A percentile compares a stretch with the other conserved stretches of the same genome.
Conservation (phyloP, 1,140 invertebrate species). For the Episyrphus balteatus region DNA sequence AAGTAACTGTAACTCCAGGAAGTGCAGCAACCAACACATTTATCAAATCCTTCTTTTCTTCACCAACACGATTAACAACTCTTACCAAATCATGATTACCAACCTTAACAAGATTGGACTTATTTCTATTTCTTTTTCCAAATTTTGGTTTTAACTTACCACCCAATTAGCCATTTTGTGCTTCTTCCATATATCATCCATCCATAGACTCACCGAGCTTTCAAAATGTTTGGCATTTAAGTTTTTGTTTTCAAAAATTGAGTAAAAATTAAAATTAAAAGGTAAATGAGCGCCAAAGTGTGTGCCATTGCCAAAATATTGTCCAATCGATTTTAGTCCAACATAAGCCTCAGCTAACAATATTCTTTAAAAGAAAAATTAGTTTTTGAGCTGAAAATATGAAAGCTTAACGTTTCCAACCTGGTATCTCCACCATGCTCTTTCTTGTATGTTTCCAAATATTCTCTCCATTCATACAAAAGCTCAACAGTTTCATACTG, state of each 20-base stretch:
- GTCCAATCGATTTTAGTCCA: slow-evolving; percentile 27
- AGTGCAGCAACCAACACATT: slow-evolving; percentile 52
- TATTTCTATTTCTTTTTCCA: neutral
- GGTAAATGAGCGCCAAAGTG: slow-evolving; percentile 40
- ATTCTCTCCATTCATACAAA: slow-evolving; percentile 42
- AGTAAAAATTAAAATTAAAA: slow-evolving; percentile 43
- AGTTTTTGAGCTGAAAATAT: neutral
- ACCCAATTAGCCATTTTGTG: slow-evolving; percentile 36
- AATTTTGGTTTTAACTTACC: slow-evolving; percentile 16
- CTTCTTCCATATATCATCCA: slow-evolving; percentile 25
- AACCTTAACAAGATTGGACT: slow-evolving; percentile 34
- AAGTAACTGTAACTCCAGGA: slow-evolving; percentile 59
- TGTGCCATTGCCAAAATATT: slow-evolving; percentile 40
- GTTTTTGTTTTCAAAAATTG: slow-evolving; percentile 9
- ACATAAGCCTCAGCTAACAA: slow-evolving; percentile 56
- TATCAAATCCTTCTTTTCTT: slow-evolving; percentile 44
- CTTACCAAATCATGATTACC: slow-evolving; percentile 50
- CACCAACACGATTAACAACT: slow-evolving; percentile 42
- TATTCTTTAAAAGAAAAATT: slow-evolving; percentile 35
- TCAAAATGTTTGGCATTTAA: slow-evolving; percentile 27
- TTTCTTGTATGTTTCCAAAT: slow-evolving; percentile 39
- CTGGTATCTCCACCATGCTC: slow-evolving; percentile 11
- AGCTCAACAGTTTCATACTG: slow-evolving; percentile 44
- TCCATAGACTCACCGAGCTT: slow-evolving; percentile 29
- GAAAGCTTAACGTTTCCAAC: neutral